Base-by-base conservation (phyloP, 1,140 invertebrate species). In the Sycobia sp. region DNA sequence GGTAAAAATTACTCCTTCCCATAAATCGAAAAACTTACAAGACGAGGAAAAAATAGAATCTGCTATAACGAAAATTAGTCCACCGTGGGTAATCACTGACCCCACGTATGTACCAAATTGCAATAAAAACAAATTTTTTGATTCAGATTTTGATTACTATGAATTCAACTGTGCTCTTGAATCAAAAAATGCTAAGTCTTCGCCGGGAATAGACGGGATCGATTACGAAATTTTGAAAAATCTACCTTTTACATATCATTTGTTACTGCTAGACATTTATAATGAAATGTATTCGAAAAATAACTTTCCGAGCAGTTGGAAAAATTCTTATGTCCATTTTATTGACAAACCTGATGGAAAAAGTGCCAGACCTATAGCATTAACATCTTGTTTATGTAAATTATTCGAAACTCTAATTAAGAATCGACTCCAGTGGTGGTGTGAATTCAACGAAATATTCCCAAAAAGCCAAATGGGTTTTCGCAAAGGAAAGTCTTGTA, bases 341-440 rank as follows among this genome's bases (percentile, higher is more conserved):
- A 23, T 58, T 11, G 22, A 22, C 22, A 64, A 58, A 14, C 46
- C 36, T 34, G 39, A 56, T n/a, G 32, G 60, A 0, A 16, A 51
- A 29, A 14, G 11, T 36, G 16, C 29, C 11, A 16, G 29, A 46
- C 43, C 18, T 13, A 58, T 61, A 44, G 20, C 56, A 32, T 27
- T 41, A 29, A 36, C 29, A 4, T 51, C 49, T 4, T 51, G 27
- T 18, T 8, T 36, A 34, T 51, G 49, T 38, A 51, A 51, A 14
- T 11, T 51, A 3, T 51, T 34, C 25, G 49, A 51, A 36, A 34
- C 18, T 2, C 13, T 51, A 8, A 20, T 51, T 18, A 51, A 34
- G 9, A 34, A 38, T 20, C 8, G 29, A 10, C 10, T 51, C 10
- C 29, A 51, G 20, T 51, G 49, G 29, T 51, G 32, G 29, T n/a